These are phyloP conservation scores for Podabrus alpinus DNA, from an alignment of 2,888 invertebrate species.

Conservation along the genomic window DNA sequence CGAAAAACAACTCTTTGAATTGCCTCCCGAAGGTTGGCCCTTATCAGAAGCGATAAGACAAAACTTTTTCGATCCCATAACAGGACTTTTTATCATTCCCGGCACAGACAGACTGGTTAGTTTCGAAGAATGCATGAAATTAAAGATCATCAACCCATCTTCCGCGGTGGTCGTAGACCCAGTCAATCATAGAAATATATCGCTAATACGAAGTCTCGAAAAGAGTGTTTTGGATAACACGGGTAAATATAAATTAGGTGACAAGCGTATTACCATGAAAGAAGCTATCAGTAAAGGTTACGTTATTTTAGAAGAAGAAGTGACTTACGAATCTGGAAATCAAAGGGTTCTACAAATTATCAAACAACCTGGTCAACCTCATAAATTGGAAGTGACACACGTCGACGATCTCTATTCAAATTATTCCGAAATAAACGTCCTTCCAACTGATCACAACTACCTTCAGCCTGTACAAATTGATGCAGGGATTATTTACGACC, in stretches of 20 bases:
- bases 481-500: conserved; percentile 78
- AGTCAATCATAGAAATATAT: conserved; percentile 68
- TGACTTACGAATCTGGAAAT: conserved; percentile 57
- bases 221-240: conserved; percentile 77
- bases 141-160: conserved; percentile 82
- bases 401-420: conserved; percentile 57
- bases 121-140: conserved; percentile 84
- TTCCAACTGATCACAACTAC: conserved; percentile 53
- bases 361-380: conserved; percentile 71
- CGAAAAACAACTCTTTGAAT: conserved; percentile 73
- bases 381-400: conserved; percentile 71
- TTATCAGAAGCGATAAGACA: conserved; percentile 82
- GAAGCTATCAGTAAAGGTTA: conserved; percentile 71
- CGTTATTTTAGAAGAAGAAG: conserved; percentile 64
- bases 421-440: conserved; percentile 57
- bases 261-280: conserved; percentile 68
- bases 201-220: conserved; percentile 74
- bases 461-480: conserved; percentile 74
- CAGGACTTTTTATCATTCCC: conserved; percentile 84
- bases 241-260: conserved; percentile 71
- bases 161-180: conserved; percentile 85
- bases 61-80: conserved; percentile 79
- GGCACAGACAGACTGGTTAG: conserved; percentile 83
- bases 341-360: conserved; percentile 74
- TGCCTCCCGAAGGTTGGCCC: conserved; percentile 84